Evolutionary conservation across 2,888 invertebrate genomes (phyloP), one percentile per base, ranked within the genome.

Genomic region (Agonum fuliginosum): DNA sequence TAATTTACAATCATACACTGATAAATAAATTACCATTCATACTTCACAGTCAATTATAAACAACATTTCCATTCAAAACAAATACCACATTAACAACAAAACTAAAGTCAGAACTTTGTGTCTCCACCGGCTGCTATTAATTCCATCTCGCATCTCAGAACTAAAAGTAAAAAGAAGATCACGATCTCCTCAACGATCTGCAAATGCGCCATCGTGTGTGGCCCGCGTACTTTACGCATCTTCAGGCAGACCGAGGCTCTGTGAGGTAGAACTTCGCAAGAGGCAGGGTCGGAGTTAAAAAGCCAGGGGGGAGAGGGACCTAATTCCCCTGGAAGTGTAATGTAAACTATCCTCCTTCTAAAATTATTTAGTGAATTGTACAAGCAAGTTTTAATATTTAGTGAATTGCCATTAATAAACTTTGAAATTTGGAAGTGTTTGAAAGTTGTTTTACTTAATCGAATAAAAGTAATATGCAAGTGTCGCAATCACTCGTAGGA

Each of bases 171-270:
- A 58, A 73, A 37, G n/a, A 48, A 12, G 34, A n/a, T 30, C 8
- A 34, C 17, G n/a, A n/a, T 41, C 43, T 10, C 6, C 34, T 24
- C 67, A 67, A 75, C 51, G 75, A 75, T 65, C 67, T 75, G 75
- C 75, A 75, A 75, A 75, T 51, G 75, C 20, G 41, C 6, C 75
- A 30, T 67, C 75, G 75, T 75, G 75, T 75, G 75, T 75, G 75
- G 75, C 48, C 75, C 27, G 27, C 46, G 30, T 72, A 54, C 72
- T 72, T 72, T 76, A 69, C 76, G 69, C 51, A 76, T 17, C 22
- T 37, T 12, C n/a, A 0, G 2, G n/a, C 37, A 3, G 37, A 37
- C n/a, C 1, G 24, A 41, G 27, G 62, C 62, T 46, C 62, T 78
- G 41, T 10, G 65, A 34, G 70, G 41, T 46, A 71, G 37, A 51